Conservation (phyloP, 1,140 invertebrate genomes). For the Bombus impatiens region DNA sequence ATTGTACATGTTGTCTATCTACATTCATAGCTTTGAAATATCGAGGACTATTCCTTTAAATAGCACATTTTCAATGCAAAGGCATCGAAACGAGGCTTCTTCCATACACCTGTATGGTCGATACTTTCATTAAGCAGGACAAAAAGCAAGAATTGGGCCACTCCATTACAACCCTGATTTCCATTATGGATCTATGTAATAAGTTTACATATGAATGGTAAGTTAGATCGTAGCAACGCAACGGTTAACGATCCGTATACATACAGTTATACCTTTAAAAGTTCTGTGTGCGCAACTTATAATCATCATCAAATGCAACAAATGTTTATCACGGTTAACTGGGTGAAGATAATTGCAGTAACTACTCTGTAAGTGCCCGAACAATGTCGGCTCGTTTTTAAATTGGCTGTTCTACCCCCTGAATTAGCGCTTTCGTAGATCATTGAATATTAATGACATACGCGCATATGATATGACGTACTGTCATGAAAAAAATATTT, state of each 20-base stretch:
- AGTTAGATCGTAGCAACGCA: background rate
- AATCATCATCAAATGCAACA: background rate
- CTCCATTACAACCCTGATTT: conserved; percentile 4
- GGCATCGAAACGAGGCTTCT: background rate
- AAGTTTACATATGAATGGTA: conserved; percentile 11
- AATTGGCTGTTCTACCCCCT: background rate
- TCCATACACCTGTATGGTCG: background rate
- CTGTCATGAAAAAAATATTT: too few species aligned
- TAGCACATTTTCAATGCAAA: conserved; percentile 18
- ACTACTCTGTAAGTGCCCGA: background rate
- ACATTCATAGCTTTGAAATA: background rate
- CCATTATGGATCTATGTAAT: background rate
- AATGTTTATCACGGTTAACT: conserved; percentile 12
- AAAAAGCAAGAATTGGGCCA: conserved; percentile 28
- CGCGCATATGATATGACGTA: background rate
- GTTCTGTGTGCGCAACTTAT: background rate
- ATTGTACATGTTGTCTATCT: background rate
- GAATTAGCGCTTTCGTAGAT: background rate
- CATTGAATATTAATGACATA: background rate
- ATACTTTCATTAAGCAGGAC: background rate
- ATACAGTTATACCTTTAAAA: background rate
- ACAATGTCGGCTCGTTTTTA: conserved; percentile 22
- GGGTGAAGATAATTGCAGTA: conserved; percentile 19
- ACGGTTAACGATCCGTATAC: background rate
- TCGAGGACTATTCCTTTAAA: background rate